Conservation (phyloP, 64 coral and sea anemone genomes). For the Stylophora pistillata region DNA sequence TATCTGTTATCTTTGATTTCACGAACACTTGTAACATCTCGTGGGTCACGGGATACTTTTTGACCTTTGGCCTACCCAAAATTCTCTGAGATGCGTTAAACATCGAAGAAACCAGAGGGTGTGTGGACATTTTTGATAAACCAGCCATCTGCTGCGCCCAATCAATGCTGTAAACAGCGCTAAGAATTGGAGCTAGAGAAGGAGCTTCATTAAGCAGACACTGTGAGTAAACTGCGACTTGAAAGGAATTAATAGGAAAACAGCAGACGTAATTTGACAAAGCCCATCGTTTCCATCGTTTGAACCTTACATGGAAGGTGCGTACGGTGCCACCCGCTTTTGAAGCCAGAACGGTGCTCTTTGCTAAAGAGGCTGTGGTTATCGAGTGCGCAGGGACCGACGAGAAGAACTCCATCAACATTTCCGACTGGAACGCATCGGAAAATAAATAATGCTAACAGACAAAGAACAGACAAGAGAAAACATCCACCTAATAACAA, state of each 20-base stretch:
- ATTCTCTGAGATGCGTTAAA: constrained; percentile 11
- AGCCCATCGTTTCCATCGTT: constrained; percentile 31
- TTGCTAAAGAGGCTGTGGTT: background rate
- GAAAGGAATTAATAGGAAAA: constrained; percentile 30
- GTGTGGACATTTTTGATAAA: background rate
- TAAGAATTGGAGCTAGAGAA: constrained; percentile 16
- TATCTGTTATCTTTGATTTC: background rate
- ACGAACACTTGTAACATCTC: background rate
- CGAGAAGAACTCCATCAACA: background rate
- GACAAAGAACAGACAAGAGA: background rate
- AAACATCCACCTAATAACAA: too few relatives aligned
- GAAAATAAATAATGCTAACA: background rate
- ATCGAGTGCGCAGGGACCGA: background rate
- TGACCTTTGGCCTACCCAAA: constrained; percentile 14
- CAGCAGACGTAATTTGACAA: background rate
- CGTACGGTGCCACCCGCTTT: background rate
- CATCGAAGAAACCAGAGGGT: constrained; percentile 9
- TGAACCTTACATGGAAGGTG: constrained; percentile 1
- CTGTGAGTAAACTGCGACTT: constrained; percentile 35
- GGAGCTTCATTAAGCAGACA: constrained; percentile 10
- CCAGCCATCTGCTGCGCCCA: constrained; percentile 30
- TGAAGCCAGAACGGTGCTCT: background rate
- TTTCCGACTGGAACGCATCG: constrained; percentile 26
- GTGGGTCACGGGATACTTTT: constrained; percentile 9
- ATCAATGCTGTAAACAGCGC: constrained; percentile 44